Base-by-base conservation (phyloP, 2,888 invertebrate species). In the Drosophila nr. perissopoda region DNA sequence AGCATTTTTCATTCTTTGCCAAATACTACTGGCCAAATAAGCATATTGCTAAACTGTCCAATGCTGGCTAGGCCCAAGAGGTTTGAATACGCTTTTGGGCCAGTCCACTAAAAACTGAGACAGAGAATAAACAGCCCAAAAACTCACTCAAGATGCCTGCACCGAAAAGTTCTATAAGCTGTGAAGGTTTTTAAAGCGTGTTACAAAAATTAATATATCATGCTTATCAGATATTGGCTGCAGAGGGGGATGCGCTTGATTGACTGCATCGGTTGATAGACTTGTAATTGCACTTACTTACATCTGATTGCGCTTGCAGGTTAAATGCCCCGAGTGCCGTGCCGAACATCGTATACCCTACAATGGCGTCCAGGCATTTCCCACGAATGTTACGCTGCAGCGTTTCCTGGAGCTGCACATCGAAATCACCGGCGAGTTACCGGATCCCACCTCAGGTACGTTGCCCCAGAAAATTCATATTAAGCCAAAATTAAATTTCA, bases 251-350 rank as follows among this genome's bases (percentile, higher is more conserved):
- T 69, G 29, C 40, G 40, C 11, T 16, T 16, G 27, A 48, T 54
- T 48, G 31, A 25, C n/a, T 54, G 69, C 25, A 31, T 36, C 36
- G 34, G 27, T 27, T 69, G 52, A 42, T 45, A 38, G 33, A 56
- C 27, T 42, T 57, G 31, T 42, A 56, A 53, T 73, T 77, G 29
- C n/a, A 57, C 51, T 54, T 42, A 51, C 31, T 63, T 48, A 36
- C 62, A 38, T 34, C 18, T 33, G 38, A 62, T 56, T 68, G 57
- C 42, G 27, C 49, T 91, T 93, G 25, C 94, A 97, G 97, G 97
- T 99, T 74, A 98, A 98, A 95, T 99, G 99, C 94, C 99, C 99
- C 92, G 99, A 99, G 95, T 99, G 99, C 93, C 96, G 99, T 76
- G 98, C 98, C 69, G 99, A 99, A 94, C 99, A 99, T 94, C 95